Conservation (phyloP, 2,113 vertebrate genomes). For the Cephalopholis sonnerati region DNA sequence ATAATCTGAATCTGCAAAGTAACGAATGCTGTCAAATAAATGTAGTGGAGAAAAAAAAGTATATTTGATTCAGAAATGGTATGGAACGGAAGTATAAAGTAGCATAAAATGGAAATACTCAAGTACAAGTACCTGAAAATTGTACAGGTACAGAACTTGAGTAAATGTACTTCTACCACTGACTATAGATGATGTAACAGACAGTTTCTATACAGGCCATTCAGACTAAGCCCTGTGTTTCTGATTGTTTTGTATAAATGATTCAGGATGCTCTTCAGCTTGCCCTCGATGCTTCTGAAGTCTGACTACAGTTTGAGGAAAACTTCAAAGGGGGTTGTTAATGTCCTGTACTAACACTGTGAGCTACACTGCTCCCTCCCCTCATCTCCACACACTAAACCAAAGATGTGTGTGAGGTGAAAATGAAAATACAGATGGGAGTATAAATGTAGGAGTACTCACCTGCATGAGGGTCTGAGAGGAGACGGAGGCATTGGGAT, state of each 20-base stretch:
- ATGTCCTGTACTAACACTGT: constrained; percentile 7
- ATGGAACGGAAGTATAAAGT: too few species aligned
- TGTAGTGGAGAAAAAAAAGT: too few species aligned
- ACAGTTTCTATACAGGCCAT: constrained; percentile 3
- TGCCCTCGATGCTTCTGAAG: constrained; percentile 40
- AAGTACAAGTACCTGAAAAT: too few species aligned
- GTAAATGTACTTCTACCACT: background rate
- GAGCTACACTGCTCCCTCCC: background rate
- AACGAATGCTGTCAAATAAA: too few species aligned
- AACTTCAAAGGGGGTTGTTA: constrained; percentile 56
- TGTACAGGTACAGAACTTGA: background rate
- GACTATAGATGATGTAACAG: constrained; percentile 8
- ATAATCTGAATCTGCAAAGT: background rate
- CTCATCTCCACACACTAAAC: background rate
- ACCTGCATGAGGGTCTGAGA: constrained; percentile 91
- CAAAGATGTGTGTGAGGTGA: background rate
- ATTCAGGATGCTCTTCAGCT: constrained; percentile 55
- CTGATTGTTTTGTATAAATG: constrained; percentile 58
- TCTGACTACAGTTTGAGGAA: constrained; percentile 17
- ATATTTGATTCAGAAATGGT: too few species aligned
- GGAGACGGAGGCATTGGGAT: background rate
- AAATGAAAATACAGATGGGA: background rate
- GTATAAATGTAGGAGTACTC: constrained; percentile 66
- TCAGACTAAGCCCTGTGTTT: constrained; percentile 34
- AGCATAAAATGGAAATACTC: background rate